These are phyloP conservation scores for Aphelenchoides besseyi DNA, from an alignment of 1,140 invertebrate genomes.

Conservation along the genomic window DNA sequence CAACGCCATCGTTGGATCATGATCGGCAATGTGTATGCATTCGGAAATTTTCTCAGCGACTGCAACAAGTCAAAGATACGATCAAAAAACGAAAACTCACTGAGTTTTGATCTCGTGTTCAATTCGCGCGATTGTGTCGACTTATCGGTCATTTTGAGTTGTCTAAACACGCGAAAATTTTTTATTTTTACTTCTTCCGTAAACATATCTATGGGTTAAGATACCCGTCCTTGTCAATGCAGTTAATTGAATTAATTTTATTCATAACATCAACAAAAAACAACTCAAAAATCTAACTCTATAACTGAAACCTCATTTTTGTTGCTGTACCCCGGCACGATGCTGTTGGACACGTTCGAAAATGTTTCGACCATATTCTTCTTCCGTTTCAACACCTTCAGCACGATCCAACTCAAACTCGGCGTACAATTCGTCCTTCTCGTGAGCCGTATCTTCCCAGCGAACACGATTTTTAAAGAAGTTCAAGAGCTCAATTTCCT, in stretches of 20 bases:
- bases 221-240: too few species aligned
- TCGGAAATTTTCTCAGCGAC: conserved; percentile 65
- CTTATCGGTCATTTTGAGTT: conserved; percentile 9
- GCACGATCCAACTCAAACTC: conserved; percentile 37
- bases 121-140: conserved; percentile 13
- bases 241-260: conserved; percentile 7
- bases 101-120: conserved; percentile 38
- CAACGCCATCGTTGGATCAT: conserved; percentile 66
- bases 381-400: conserved; percentile 35
- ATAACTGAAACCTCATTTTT: too few species aligned
- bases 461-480: conserved; percentile 60
- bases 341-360: conserved; percentile 34
- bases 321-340: conserved; percentile 1
- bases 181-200: not conserved
- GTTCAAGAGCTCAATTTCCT: conserved; percentile 45
- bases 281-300: not conserved
- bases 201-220: too few species aligned
- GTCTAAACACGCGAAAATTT: not conserved
- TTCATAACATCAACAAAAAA: not conserved
- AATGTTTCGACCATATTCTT: conserved; percentile 42
- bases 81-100: conserved; percentile 19
- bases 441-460: conserved; percentile 53
- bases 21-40: conserved; percentile 64
- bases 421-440: conserved; percentile 41
- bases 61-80: conserved; percentile 29